These are phyloP conservation scores for Ophiodon elongatus DNA, from an alignment of 2,113 vertebrate species.

Conservation along the genomic window DNA sequence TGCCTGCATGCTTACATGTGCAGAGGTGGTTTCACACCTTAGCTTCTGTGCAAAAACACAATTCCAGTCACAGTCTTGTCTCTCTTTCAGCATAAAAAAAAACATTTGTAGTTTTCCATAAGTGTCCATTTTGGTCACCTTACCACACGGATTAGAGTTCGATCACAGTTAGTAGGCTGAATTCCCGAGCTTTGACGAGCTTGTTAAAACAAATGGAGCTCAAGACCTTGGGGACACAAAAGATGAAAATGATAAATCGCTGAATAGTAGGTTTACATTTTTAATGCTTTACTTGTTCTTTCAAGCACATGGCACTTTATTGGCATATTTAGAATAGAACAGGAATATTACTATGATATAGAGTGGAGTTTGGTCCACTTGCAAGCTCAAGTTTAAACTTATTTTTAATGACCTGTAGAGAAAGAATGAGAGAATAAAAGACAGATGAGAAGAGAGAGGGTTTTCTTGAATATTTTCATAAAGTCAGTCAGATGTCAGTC, in stretches of 20 bases:
- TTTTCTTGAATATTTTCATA: neutral
- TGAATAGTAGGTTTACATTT: neutral
- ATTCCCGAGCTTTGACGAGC: neutral
- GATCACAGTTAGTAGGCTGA: neutral
- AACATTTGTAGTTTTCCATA: neutral
- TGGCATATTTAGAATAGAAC: neutral
- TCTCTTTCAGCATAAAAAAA: neutral
- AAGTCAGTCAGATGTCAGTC: neutral
- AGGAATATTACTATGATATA: neutral
- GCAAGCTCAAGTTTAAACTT: neutral
- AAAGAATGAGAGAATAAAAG: neutral
- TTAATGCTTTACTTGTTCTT: neutral
- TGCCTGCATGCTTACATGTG: neutral
- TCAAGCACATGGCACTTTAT: neutral
- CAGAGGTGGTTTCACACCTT: neutral
- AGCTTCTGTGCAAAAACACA: neutral
- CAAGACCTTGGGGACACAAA: neutral
- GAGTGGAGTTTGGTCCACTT: neutral
- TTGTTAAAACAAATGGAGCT: neutral
- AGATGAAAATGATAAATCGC: neutral
- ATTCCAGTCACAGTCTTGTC: neutral
- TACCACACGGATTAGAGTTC: neutral
- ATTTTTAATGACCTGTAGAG: neutral
- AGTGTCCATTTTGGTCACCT: neutral
- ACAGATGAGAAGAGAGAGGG: neutral